Evolutionary conservation across 1,140 invertebrate genomes (phyloP).

Genomic region (Prorops nasuta): DNA sequence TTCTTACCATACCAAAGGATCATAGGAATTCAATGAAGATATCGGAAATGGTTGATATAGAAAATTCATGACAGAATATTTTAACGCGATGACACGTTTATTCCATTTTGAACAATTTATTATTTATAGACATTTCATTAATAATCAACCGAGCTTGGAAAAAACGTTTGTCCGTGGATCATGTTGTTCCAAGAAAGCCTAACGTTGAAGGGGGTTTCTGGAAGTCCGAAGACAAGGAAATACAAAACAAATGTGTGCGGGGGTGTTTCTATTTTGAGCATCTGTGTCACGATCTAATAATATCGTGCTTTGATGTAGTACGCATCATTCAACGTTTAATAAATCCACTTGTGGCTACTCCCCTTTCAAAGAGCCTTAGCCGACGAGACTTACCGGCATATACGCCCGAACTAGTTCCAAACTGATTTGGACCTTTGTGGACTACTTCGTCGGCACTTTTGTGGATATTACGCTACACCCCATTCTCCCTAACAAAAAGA

Average conservation of each 20-base stretch:
- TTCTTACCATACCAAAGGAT: too few relatives aligned
- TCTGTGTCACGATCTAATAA: conserved; percentile 42
- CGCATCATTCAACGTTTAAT: conserved; percentile 41
- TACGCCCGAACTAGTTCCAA: background rate
- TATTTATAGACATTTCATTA: too few relatives aligned
- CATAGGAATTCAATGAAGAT: too few relatives aligned
- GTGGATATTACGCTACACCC: too few relatives aligned
- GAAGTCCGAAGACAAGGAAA: conserved; percentile 15
- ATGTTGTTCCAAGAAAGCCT: too few relatives aligned
- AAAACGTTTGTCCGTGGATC: too few relatives aligned
- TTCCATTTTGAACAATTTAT: too few relatives aligned
- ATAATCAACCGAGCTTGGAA: too few relatives aligned
- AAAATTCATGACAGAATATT: too few relatives aligned
- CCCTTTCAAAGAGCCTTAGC: conserved; percentile 29
- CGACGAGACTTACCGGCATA: background rate
- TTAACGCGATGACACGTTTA: too few relatives aligned
- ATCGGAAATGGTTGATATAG: too few relatives aligned
- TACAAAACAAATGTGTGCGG: conserved; percentile 22
- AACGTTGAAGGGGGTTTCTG: background rate
- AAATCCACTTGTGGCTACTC: conserved; percentile 33
- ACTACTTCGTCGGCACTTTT: background rate
- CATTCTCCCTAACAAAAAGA: too few relatives aligned
- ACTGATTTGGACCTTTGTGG: background rate
- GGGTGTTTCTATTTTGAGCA: conserved; percentile 38
- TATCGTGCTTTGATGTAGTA: conserved; percentile 43